Percentiles rank a stretch among this genome's conserved stretches.
phyloP scores from a whole-genome alignment of 2,113 vertebrate genomes.

The Taurulus bubalis region DNA sequence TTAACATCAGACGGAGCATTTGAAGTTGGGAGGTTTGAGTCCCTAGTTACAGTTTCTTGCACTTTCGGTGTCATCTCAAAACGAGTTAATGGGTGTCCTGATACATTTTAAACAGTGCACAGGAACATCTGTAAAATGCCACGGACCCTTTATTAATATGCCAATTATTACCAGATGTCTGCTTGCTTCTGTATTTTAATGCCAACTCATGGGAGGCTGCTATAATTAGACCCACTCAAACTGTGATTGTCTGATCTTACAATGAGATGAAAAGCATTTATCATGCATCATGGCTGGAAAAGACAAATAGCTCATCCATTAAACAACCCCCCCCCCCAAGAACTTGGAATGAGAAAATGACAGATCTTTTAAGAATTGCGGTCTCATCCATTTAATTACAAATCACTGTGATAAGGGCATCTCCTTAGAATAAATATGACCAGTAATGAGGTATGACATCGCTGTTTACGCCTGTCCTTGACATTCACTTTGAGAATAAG shows the following conservation, averaged over 20 bases:
- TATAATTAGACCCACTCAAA: slow-evolving; percentile 71
- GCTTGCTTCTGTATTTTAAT: slow-evolving; percentile 60
- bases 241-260: slow-evolving; percentile 70
- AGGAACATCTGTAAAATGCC: slow-evolving; percentile 75
- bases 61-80: slow-evolving; percentile 50
- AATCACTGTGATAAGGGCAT: slow-evolving; percentile 76
- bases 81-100: slow-evolving; percentile 50
- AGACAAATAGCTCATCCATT: slow-evolving; percentile 70
- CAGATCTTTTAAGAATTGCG: slow-evolving; percentile 67
- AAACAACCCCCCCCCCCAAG: slow-evolving; percentile 39
- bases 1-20: slow-evolving; percentile 38
- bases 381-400: slow-evolving; percentile 77
- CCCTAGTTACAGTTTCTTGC: slow-evolving; percentile 12
- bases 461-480: slow-evolving; percentile 79
- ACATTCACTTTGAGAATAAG: slow-evolving; percentile 79
- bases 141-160: slow-evolving; percentile 49
- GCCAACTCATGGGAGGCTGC: slow-evolving; percentile 65
- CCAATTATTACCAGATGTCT: slow-evolving; percentile 68
- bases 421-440: slow-evolving; percentile 75
- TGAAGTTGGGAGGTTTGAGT: slow-evolving; percentile 33
- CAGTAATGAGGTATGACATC: slow-evolving; percentile 78
- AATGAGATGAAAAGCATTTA: slow-evolving; percentile 54
- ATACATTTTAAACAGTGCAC: slow-evolving; percentile 53
- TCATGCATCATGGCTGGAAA: slow-evolving; percentile 55
- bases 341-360: slow-evolving; percentile 52